These are phyloP conservation scores for Ganaspis sp. DNA, from an alignment of 1,140 invertebrate genomes.

Conservation along the genomic window DNA sequence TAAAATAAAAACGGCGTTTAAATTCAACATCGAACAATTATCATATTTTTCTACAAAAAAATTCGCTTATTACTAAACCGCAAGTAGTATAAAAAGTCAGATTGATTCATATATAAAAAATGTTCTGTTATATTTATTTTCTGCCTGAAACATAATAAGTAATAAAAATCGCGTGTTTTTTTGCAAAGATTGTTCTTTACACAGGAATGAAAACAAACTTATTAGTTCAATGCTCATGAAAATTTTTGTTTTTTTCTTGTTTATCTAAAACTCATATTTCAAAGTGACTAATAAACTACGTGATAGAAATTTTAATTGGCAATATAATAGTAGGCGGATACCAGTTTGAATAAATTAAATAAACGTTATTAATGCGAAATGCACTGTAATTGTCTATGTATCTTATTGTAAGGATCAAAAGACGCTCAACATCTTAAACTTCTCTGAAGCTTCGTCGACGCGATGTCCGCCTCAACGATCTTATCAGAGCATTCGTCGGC, in stretches of 20 bases:
- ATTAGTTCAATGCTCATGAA: neutral
- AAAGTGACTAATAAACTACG: constrained; percentile 19
- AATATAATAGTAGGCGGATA: constrained; percentile 27
- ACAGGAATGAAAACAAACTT: too few species aligned
- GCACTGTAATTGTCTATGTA: constrained; percentile 20
- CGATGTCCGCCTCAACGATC: constrained; percentile 26
- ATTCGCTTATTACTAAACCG: too few species aligned
- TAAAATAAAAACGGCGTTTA: too few species aligned
- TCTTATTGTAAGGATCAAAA: constrained; percentile 5
- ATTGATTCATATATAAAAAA: too few species aligned
- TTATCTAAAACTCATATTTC: neutral
- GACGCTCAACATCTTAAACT: constrained; percentile 1
- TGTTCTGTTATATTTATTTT: too few species aligned
- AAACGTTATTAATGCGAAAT: constrained; percentile 12
- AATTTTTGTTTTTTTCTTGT: neutral
- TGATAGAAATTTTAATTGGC: constrained; percentile 23
- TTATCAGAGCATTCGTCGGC: constrained; percentile 8
- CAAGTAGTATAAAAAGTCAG: too few species aligned
- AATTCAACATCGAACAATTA: too few species aligned
- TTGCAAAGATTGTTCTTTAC: too few species aligned
- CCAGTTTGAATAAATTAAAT: constrained; percentile 21
- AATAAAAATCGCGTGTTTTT: too few species aligned
- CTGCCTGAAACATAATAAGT: too few species aligned
- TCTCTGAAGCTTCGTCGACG: neutral
- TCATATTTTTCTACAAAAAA: too few species aligned